Base-by-base conservation (phyloP, 2,888 invertebrate species). In the Lasius platythorax region DNA sequence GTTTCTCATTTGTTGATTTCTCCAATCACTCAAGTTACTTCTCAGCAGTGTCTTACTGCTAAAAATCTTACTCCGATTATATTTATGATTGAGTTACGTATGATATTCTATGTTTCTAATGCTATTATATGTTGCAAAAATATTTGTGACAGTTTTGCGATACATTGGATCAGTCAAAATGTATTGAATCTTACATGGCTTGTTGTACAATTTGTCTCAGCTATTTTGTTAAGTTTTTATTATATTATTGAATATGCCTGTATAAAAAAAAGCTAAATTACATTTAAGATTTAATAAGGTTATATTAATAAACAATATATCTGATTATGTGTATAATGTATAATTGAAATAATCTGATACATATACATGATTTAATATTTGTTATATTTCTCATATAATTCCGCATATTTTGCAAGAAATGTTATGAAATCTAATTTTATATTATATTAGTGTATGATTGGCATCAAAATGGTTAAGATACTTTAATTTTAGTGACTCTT, bases 121-220 rank as follows among this genome's bases (percentile, higher is more conserved):
- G 53, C 53, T 53, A 8, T 53, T 53, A n/a, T 53, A 53, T 53
- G 53, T 53, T 53, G 53, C 53, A 53, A 53, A 53, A 53, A 53
- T 53, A n/a, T n/a, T 53, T 53, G 53, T 53, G 53, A n/a, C n/a
- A n/a, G 53, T 53, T 53, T 50, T 53, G n/a, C 5, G 8, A 53
- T 8, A 53, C n/a, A n/a, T 53, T 53, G 8, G 8, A 53, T n/a
- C 8, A 50, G 18, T 2, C 18, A 18, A 53, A 53, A n/a, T 53
- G n/a, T n/a, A 53, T 53, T 8, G 15, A n/a, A 18, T 53, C 8
- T 50, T 50, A 18, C 18, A 58, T 12, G 23, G 12, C 3, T 23
- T 58, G 58, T 58, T n/a, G n/a, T 23, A 53, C 8, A n/a, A 53
- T 12, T 58, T 11, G 12, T 58, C 23, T 23, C 11, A 12, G 9